A percentile compares a stretch with the other conserved stretches of the same genome.
Conservation (phyloP, 2,888 invertebrate species). For the Lutraria lutraria region DNA sequence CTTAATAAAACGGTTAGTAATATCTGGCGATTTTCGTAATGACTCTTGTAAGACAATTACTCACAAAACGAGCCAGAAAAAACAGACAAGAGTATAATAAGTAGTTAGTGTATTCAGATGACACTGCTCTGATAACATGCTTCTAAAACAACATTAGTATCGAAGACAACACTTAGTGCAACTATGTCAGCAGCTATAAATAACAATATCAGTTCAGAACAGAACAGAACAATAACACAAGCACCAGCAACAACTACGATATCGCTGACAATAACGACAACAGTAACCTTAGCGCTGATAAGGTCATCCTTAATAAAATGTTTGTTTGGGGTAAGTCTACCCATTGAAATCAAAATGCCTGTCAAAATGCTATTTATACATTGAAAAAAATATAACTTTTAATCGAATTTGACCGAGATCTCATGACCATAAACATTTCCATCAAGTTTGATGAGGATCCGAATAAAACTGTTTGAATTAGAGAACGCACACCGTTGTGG, state of each 20-base stretch:
- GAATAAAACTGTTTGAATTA: no score
- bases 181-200: background rate
- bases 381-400: no score
- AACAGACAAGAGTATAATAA: background rate
- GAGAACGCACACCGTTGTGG: no score
- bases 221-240: background rate
- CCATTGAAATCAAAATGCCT: no score
- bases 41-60: background rate
- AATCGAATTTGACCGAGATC: no score
- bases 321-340: no score
- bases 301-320: no score
- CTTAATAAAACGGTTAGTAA: constrained; percentile 8
- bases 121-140: background rate
- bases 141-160: background rate
- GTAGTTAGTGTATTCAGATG: background rate
- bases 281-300: no score
- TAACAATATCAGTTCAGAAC: background rate
- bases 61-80: constrained; percentile 1
- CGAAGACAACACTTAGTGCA: background rate
- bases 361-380: no score
- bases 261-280: background rate
- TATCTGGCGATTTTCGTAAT: constrained; percentile 23
- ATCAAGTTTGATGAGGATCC: no score
- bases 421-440: no score
- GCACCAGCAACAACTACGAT: background rate